phyloP scores from a whole-genome alignment of 2,113 vertebrate genomes.

The Garra rufa region DNA sequence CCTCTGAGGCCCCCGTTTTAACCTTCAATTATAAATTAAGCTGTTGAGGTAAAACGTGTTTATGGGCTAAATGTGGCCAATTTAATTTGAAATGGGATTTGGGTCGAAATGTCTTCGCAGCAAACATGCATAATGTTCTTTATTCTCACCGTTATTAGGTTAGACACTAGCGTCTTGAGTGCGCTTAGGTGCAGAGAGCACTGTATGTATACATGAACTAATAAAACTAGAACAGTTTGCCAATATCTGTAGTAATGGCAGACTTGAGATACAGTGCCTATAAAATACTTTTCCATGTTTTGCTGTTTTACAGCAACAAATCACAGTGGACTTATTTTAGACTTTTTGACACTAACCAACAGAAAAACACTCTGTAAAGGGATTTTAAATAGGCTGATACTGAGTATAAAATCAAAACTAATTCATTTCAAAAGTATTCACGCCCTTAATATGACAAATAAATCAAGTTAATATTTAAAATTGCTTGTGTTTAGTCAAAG shows the following conservation, averaged over 20 bases:
- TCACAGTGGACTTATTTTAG: neutral
- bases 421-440: neutral
- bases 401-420: neutral
- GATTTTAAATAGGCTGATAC: neutral
- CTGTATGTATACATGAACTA: constrained; percentile 6
- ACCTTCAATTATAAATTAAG: constrained; percentile 81
- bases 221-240: neutral
- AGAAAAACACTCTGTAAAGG: neutral
- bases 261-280: neutral
- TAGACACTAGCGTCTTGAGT: constrained; percentile 4
- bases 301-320: neutral
- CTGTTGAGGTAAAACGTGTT: constrained; percentile 70
- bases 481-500: neutral
- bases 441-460: neutral
- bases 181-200: neutral
- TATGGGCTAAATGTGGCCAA: constrained; percentile 75
- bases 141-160: constrained; percentile 7
- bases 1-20: constrained; percentile 75
- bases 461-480: neutral
- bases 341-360: neutral
- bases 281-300: neutral
- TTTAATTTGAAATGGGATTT: constrained; percentile 85
- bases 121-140: constrained; percentile 63
- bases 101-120: constrained; percentile 76
- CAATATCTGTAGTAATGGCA: constrained; percentile 5